Conservation (phyloP, 2,113 vertebrate species). For the Aphyosemion australe region DNA sequence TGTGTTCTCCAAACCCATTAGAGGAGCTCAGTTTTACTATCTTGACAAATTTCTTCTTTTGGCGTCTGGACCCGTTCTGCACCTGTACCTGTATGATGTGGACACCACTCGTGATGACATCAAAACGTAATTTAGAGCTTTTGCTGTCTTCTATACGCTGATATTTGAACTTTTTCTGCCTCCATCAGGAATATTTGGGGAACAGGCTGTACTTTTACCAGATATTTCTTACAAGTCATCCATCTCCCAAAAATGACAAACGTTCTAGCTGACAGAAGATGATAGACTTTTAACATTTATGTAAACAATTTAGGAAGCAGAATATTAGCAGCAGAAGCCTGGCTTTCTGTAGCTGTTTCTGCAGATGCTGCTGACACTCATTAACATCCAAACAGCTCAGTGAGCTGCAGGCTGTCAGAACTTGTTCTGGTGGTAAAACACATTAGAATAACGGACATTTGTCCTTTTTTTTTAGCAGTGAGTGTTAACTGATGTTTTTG, state of each 20-base stretch:
- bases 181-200: not conserved
- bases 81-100: constrained; percentile 79
- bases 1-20: constrained; percentile 74
- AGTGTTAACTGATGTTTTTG: not conserved
- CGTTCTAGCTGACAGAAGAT: not conserved
- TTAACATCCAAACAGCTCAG: constrained; percentile 20
- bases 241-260: not conserved
- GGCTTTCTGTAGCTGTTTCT: constrained; percentile 32
- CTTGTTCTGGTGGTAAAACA: constrained; percentile 7
- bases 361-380: constrained; percentile 27
- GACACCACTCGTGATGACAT: constrained; percentile 79
- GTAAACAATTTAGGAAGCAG: no score
- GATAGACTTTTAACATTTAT: not conserved
- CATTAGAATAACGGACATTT: not conserved
- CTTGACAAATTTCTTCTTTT: constrained; percentile 86
- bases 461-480: constrained; percentile 1
- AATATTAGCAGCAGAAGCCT: not conserved
- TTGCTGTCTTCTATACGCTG: not conserved
- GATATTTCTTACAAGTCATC: not conserved
- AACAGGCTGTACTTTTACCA: not conserved
- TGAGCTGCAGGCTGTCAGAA: constrained; percentile 24
- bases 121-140: constrained; percentile 74
- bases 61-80: constrained; percentile 82
- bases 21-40: constrained; percentile 88
- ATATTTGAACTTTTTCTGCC: not conserved